Base-by-base conservation (phyloP, 2,113 vertebrate genomes). In the Hypanus sabinus region DNA sequence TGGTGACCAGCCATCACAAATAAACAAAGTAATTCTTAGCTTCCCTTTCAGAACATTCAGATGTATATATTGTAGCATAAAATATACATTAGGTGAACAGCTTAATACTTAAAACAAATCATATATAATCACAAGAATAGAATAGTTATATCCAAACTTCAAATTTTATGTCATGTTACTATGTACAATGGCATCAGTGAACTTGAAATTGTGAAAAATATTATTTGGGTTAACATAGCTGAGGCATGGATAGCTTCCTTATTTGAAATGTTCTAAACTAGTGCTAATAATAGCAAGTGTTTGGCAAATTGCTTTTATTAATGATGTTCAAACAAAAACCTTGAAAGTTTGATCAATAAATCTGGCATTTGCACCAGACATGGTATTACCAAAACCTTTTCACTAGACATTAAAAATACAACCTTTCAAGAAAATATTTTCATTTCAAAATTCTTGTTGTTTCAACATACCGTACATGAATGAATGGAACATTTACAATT, bases 401-500 rank as follows among this genome's bases (percentile, higher is more conserved):
- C 62, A 65, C 14, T 46, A 46, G 62, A 5, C 62, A 65, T 65
- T 6, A 65, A 65, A 65, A 14, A 65, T 65, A 65, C 18, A 46
- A 81, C 14, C 11, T 18, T 81, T 81, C 76, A n/a, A 30, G 4
- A 57, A 60, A 60, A 87, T 57, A 87, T n/a, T 87, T 33, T 14
- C 14, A 90, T 18, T n/a, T 65, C 62, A 62, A 68, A 12, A 65
- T 62, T 70, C 60, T 80, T 27, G n/a, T 73, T 71, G 46, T 1
- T 94, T 94, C 0, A 33, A 60, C 68, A 95, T 95, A 99, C 99
- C 99, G 97, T 0, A 98, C 98, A 12, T 97, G 98, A 94, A 99
- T 98, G 92, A 97, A 97, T 60, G 99, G 98, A 73, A 99, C 98
- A 46, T 97, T 98, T 94, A 99, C 98, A 95, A 99, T 97, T 0